Percentiles rank a stretch among this genome's conserved stretches.
These are phyloP conservation scores for Pontoporia blainvillei DNA, from an alignment of 2,113 vertebrate species.

Conservation along the genomic window DNA sequence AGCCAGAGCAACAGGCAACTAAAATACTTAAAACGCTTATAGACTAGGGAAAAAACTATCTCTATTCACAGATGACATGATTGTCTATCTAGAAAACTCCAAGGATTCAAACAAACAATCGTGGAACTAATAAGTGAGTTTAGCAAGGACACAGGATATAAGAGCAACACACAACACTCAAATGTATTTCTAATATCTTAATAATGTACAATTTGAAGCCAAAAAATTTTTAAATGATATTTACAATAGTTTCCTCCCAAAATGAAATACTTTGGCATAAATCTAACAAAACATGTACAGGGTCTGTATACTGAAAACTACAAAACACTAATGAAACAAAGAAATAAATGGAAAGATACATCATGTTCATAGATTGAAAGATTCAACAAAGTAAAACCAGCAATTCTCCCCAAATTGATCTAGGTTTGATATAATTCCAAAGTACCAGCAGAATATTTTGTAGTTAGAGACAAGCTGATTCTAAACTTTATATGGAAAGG, in stretches of 20 bases:
- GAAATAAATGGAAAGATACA: background rate
- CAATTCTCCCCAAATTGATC: background rate
- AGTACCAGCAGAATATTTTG: background rate
- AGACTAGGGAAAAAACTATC: background rate
- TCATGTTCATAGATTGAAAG: background rate
- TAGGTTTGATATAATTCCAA: background rate
- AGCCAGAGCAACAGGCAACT: background rate
- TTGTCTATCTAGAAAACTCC: background rate
- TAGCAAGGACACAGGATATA: background rate
- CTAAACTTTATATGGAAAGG: background rate
- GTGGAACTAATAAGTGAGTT: background rate
- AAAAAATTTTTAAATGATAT: background rate
- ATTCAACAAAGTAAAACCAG: background rate
- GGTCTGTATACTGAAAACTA: background rate
- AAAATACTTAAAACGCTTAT: background rate
- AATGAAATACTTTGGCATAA: background rate
- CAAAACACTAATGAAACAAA: slow-evolving; percentile 8
- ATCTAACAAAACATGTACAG: background rate
- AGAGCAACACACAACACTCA: background rate
- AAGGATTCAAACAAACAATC: background rate
- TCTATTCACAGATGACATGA: background rate
- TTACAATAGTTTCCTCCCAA: background rate
- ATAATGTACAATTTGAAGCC: background rate
- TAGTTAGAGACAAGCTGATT: background rate
- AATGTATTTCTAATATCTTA: background rate